Percentiles rank a stretch among this genome's conserved stretches.
These are phyloP conservation scores for Tipula unca DNA, from an alignment of 2,888 invertebrate genomes.

Conservation along the genomic window DNA sequence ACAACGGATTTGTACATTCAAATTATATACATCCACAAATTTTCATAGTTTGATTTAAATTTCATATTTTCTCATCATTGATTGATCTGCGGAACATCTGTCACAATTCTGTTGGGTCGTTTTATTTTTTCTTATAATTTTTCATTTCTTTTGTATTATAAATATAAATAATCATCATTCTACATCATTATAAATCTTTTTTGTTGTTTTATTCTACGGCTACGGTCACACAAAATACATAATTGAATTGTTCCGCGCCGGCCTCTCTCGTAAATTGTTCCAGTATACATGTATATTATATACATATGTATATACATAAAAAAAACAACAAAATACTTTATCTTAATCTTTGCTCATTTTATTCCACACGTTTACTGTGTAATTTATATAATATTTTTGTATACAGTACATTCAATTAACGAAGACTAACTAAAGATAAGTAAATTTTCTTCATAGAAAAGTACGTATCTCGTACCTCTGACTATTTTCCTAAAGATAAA, in stretches of 20 bases:
- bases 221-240: neutral
- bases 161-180: neutral
- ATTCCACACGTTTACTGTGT: neutral
- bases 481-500: neutral
- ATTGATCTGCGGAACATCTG: neutral
- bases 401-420: neutral
- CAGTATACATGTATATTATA: neutral
- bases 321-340: neutral
- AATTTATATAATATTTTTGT: neutral
- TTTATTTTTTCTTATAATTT: neutral
- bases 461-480: neutral
- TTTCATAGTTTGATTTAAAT: neutral
- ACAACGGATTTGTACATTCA: neutral
- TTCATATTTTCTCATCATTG: neutral
- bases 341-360: neutral
- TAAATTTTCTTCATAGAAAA: neutral
- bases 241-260: neutral
- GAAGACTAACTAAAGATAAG: neutral
- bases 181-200: neutral
- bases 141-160: neutral
- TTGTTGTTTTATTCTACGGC: neutral
- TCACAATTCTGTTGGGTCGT: neutral
- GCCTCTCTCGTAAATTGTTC: neutral
- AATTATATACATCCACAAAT: neutral
- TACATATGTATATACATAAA: neutral